Evolutionary conservation across 2,113 vertebrate species (phyloP).

Genomic region (Atherinomorus stipes): DNA sequence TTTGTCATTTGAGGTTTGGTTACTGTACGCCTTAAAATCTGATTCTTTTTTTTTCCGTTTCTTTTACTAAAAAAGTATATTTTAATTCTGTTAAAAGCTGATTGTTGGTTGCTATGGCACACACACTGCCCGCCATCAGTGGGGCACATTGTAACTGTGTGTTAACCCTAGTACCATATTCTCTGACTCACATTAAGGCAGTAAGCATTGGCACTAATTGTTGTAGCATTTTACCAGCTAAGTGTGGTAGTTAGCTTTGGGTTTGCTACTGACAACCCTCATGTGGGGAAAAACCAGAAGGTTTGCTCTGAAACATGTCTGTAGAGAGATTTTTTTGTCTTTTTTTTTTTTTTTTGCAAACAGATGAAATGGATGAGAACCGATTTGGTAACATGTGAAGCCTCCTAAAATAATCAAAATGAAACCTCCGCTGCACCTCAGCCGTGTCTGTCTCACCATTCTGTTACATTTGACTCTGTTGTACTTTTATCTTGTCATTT

Average conservation of each 20-base stretch:
- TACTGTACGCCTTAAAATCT: constrained; percentile 76
- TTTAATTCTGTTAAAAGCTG: constrained; percentile 81
- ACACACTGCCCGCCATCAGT: constrained; percentile 75
- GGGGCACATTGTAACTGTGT: constrained; percentile 74
- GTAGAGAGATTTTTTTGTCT: constrained; percentile 59
- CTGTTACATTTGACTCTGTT: constrained; percentile 50
- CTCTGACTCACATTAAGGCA: constrained; percentile 92
- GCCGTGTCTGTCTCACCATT: constrained; percentile 53
- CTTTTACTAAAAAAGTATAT: constrained; percentile 76
- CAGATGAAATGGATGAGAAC: constrained; percentile 68
- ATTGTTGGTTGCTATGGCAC: constrained; percentile 84
- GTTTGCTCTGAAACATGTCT: constrained; percentile 68
- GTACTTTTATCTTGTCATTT: constrained; percentile 30
- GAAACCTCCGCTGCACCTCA: constrained; percentile 54
- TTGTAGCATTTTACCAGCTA: constrained; percentile 76
- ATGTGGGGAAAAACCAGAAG: constrained; percentile 59
- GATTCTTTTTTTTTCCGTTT: constrained; percentile 68
- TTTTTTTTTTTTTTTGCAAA: constrained; percentile 68
- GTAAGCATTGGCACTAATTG: constrained; percentile 93
- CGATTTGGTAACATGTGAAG: constrained; percentile 55
- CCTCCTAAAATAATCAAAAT: constrained; percentile 44
- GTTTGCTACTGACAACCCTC: constrained; percentile 69
- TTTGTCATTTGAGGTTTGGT: constrained; percentile 76
- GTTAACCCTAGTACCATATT: constrained; percentile 82
- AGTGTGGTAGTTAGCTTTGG: constrained; percentile 68